Base-by-base conservation (phyloP, 2,113 vertebrate species). In the Hiodon alosoides region DNA sequence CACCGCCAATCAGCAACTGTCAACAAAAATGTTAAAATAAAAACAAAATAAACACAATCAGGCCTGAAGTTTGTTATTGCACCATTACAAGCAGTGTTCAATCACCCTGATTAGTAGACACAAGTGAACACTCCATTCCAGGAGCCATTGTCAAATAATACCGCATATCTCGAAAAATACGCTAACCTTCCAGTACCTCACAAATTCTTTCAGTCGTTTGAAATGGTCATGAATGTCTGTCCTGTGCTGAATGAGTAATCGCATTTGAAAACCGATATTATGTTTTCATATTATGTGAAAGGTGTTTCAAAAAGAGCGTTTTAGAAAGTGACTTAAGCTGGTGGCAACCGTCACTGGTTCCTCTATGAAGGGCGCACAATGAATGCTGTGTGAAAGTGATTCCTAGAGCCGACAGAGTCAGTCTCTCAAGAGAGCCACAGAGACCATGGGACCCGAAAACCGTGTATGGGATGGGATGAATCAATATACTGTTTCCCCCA, bases 401-500 rank as follows among this genome's bases (percentile, higher is more conserved):
- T 81, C 76, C 52, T 67, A 79, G 80, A 84, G 80, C 72, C 74
- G 75, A 80, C 81, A 76, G 77, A 85, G 86, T 85, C 2, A 10
- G 9, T n/a, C 81, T 79, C 76, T 76, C 69, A 73, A 14, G 82
- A 83, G 76, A 67, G 54, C 82, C 79, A 81, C 55, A 3, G 77
- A 75, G 81, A 79, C 81, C 83, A 83, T 82, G 81, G 85, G 71
- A 79, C 31, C 80, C 80, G 85, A 78, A 83, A 87, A 86, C 80
- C 72, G 74, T 75, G 72, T 79, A 85, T 85, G 81, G 85, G 82
- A 87, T 82, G 81, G 80, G 81, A 78, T 81, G 82, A 87, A 85
- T 89, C 85, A 85, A 83, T 85, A 85, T 68, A 67, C 69, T 69
- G 74, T 79, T 81, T 80, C 77, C 68, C 68, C 65, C 78, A 75